These are phyloP conservation scores for Cladopsammia gracilis DNA, from an alignment of 64 coral and sea anemone species.

Conservation along the genomic window DNA sequence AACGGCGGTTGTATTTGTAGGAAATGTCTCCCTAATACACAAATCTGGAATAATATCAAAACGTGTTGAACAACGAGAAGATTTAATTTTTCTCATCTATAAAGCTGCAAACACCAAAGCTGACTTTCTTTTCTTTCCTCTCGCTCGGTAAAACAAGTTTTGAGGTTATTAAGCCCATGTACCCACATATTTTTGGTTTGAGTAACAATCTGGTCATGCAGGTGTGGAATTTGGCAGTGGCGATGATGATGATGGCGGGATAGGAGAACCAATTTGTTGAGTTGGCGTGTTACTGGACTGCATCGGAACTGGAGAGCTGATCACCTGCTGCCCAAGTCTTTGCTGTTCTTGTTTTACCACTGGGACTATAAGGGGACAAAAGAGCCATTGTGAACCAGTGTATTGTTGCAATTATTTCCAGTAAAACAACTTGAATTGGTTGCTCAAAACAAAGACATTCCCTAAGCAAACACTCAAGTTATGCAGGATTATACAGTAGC, in stretches of 20 bases:
- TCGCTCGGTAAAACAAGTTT: background rate
- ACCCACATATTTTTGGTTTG: background rate
- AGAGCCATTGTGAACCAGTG: background rate
- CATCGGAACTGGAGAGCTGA: conserved; percentile 78
- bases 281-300: conserved; percentile 64
- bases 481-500: too few species aligned
- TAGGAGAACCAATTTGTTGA: conserved; percentile 84
- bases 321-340: conserved; percentile 67
- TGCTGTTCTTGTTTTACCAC: conserved; percentile 93
- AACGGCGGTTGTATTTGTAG: too few species aligned
- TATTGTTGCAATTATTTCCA: background rate
- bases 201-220: conserved; percentile 56
- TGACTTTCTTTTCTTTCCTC: background rate
- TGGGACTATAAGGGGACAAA: conserved; percentile 75
- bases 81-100: too few species aligned
- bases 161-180: background rate
- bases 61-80: too few species aligned
- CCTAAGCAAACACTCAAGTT: too few species aligned
- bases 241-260: conserved; percentile 69
- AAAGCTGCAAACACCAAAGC: background rate
- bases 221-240: conserved; percentile 93
- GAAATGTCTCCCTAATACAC: too few species aligned
- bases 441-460: too few species aligned
- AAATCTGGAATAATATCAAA: too few species aligned
- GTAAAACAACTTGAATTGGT: too few species aligned